Evolutionary conservation across 2,113 vertebrate genomes (phyloP).

Genomic region (Cyprinodon brontotheroides): DNA sequence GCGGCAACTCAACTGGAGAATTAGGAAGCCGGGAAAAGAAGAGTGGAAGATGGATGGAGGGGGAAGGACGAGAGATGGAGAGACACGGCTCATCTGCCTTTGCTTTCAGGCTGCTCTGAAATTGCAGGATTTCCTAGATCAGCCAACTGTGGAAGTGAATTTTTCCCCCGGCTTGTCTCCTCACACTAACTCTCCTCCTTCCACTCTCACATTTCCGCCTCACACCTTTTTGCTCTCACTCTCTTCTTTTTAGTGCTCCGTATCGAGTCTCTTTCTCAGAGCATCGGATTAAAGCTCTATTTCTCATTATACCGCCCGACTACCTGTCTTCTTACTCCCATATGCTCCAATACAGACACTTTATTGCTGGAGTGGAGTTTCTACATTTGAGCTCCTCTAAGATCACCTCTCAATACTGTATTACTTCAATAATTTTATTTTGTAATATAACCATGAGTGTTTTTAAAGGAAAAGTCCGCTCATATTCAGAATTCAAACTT

Average conservation of each 20-base stretch:
- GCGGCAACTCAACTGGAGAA: slow-evolving; percentile 49
- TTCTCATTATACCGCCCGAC: slow-evolving; percentile 48
- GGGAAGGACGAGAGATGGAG: slow-evolving; percentile 54
- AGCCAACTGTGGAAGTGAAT: slow-evolving; percentile 78
- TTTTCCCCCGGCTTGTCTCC: slow-evolving; percentile 66
- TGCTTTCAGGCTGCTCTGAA: slow-evolving; percentile 62
- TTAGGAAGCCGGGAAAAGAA: slow-evolving; percentile 32
- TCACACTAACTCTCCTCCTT: slow-evolving; percentile 27
- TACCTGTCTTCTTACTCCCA: slow-evolving; percentile 23
- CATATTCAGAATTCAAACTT: no score
- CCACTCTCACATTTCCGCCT: slow-evolving; percentile 7
- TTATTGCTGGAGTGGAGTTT: slow-evolving; percentile 7
- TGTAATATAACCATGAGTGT: no score
- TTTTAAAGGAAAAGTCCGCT: no score
- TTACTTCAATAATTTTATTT: slow-evolving; percentile 1
- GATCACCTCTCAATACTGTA: background rate
- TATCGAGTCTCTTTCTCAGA: slow-evolving; percentile 35
- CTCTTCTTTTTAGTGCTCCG: slow-evolving; percentile 37
- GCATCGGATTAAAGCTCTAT: slow-evolving; percentile 60
- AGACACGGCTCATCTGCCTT: slow-evolving; percentile 77
- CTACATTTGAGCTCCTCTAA: slow-evolving; percentile 8
- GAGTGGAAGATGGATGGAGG: slow-evolving; percentile 54
- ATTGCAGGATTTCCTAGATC: slow-evolving; percentile 79
- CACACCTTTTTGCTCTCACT: slow-evolving; percentile 24
- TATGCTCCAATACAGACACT: slow-evolving; percentile 7